Conservation (phyloP, 2,888 invertebrate genomes). For the Gymnocheta viridis region DNA sequence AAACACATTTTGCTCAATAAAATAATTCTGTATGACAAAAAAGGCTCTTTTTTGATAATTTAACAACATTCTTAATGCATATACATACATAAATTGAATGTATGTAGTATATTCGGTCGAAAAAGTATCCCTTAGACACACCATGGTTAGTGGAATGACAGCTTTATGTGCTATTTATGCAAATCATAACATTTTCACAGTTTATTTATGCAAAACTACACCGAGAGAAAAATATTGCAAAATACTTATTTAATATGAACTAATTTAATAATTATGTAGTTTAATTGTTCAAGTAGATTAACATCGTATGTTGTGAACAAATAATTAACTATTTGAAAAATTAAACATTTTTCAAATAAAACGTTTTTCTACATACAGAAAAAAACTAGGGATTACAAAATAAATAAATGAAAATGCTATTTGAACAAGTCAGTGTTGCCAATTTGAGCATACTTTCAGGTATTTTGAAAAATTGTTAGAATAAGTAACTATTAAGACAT, state of each 20-base stretch:
- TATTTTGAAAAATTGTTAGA: too few species aligned
- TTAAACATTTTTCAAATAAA: not conserved
- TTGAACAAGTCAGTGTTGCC: not conserved
- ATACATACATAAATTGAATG: not conserved
- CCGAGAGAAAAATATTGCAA: conserved; percentile 37
- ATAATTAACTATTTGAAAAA: not conserved
- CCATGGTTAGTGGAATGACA: conserved; percentile 76
- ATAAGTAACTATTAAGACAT: too few species aligned
- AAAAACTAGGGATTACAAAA: not conserved
- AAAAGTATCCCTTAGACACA: conserved; percentile 72
- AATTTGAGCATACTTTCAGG: too few species aligned
- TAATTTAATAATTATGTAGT: not conserved
- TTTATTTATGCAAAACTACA: conserved; percentile 33
- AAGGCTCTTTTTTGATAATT: conserved; percentile 4
- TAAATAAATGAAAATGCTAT: not conserved
- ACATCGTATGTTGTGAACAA: not conserved
- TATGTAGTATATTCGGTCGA: conserved; percentile 27
- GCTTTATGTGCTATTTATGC: conserved; percentile 81
- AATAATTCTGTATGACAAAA: conserved; percentile 8
- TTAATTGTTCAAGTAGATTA: not conserved
- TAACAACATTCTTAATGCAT: not conserved
- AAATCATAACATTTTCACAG: conserved; percentile 74
- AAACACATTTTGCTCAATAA: not conserved
- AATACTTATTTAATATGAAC: too few species aligned
- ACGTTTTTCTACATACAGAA: too few species aligned